These are phyloP conservation scores for Pelecanus crispus DNA, from an alignment of 2,113 vertebrate genomes.

Conservation along the genomic window DNA sequence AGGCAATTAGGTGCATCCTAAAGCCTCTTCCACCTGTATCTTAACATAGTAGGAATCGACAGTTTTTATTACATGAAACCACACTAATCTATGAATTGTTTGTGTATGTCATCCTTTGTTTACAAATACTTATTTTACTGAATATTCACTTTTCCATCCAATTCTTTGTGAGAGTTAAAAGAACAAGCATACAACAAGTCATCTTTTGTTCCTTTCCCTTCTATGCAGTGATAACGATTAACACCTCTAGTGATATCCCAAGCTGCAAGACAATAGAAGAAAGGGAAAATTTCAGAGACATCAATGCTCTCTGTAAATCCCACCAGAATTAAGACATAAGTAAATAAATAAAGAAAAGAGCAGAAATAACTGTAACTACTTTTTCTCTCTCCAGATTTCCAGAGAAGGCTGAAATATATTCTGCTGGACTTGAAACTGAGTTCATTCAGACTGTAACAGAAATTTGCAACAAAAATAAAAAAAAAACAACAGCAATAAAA, in stretches of 20 bases:
- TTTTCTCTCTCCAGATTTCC: neutral
- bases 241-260: neutral
- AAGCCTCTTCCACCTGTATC: neutral
- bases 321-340: neutral
- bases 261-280: neutral
- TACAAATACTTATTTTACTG: neutral
- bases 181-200: neutral
- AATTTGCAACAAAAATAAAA: neutral
- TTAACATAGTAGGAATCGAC: neutral
- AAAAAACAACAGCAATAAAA: neutral
- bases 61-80: neutral
- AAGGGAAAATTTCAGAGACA: neutral
- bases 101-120: neutral
- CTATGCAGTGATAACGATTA: neutral
- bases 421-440: neutral
- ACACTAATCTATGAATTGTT: neutral
- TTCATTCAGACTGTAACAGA: neutral
- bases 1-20: neutral
- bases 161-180: neutral
- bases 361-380: neutral
- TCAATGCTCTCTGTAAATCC: neutral
- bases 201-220: neutral
- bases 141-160: neutral
- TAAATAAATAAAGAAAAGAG: neutral
- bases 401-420: neutral